A percentile compares a stretch with the other conserved stretches of the same genome.
Evolutionary conservation across 2,888 invertebrate genomes (phyloP).

Genomic region (Rhagium mordax): DNA sequence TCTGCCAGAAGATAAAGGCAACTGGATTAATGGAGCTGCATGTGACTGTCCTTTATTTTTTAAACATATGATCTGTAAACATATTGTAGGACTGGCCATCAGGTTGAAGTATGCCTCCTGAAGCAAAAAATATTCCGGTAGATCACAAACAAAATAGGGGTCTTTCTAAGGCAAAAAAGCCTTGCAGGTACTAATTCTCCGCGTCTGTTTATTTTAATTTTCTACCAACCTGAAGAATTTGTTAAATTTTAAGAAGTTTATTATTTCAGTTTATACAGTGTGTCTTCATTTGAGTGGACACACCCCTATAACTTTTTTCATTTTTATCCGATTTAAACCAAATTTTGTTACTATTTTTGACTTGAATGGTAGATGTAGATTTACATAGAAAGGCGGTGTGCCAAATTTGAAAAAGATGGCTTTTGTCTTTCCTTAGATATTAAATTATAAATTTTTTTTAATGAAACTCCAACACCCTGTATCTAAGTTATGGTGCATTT

Average conservation of each 20-base stretch:
- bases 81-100: conserved; percentile 33
- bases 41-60: conserved; percentile 31
- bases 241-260: neutral
- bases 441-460: too few relatives aligned
- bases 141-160: neutral
- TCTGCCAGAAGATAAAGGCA: conserved; percentile 26
- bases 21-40: conserved; percentile 30
- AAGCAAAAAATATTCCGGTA: conserved; percentile 30
- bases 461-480: too few relatives aligned
- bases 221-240: neutral
- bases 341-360: too few relatives aligned
- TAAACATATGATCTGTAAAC: conserved; percentile 24
- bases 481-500: too few relatives aligned
- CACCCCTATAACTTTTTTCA: too few relatives aligned
- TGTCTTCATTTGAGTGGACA: too few relatives aligned
- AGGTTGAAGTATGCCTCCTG: conserved; percentile 36
- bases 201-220: neutral
- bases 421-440: too few relatives aligned
- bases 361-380: too few relatives aligned
- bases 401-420: too few relatives aligned
- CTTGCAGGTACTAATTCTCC: neutral
- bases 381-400: too few relatives aligned
- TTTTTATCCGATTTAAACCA: too few relatives aligned
- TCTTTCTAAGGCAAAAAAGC: neutral
- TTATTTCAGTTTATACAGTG: too few relatives aligned